Evolutionary conservation across 2,888 invertebrate species (phyloP).

Genomic region (Netelia inedita): DNA sequence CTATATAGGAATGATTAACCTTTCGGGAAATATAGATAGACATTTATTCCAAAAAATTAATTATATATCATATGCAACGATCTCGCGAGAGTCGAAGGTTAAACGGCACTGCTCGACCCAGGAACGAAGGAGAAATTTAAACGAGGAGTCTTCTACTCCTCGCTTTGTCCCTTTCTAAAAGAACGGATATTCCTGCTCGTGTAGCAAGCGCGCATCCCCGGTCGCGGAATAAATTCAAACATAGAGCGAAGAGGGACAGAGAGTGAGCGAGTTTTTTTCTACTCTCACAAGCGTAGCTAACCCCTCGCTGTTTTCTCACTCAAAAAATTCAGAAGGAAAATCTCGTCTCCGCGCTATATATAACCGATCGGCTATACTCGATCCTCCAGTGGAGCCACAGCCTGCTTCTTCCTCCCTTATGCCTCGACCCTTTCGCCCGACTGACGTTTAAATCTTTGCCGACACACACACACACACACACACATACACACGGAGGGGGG

Average conservation of each 20-base stretch:
- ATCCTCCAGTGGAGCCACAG: slow-evolving; percentile 65
- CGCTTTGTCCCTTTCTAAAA: slow-evolving; percentile 38
- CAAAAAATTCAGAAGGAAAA: slow-evolving; percentile 66
- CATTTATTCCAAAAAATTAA: neutral
- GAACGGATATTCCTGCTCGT: slow-evolving; percentile 73
- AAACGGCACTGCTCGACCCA: slow-evolving; percentile 56
- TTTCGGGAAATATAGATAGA: neutral
- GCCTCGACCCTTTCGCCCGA: slow-evolving; percentile 67
- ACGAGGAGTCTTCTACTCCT: neutral
- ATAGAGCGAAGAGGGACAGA: slow-evolving; percentile 30
- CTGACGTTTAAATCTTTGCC: slow-evolving; percentile 64
- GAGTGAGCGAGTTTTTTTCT: slow-evolving; percentile 19
- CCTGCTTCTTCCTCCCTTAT: slow-evolving; percentile 62
- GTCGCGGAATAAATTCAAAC: slow-evolving; percentile 77
- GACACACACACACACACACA: neutral
- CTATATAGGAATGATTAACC: neutral
- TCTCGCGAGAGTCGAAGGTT: slow-evolving; percentile 47
- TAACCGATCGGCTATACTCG: slow-evolving; percentile 67
- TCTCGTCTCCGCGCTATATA: slow-evolving; percentile 61
- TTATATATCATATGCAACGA: slow-evolving; percentile 18
- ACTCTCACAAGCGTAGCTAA: slow-evolving; percentile 35
- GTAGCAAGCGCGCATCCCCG: slow-evolving; percentile 70
- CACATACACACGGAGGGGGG: neutral
- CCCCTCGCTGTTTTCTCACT: slow-evolving; percentile 59
- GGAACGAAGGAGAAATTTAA: slow-evolving; percentile 46